Conservation (phyloP, 2,113 vertebrate genomes). For the Crocuta crocuta region DNA sequence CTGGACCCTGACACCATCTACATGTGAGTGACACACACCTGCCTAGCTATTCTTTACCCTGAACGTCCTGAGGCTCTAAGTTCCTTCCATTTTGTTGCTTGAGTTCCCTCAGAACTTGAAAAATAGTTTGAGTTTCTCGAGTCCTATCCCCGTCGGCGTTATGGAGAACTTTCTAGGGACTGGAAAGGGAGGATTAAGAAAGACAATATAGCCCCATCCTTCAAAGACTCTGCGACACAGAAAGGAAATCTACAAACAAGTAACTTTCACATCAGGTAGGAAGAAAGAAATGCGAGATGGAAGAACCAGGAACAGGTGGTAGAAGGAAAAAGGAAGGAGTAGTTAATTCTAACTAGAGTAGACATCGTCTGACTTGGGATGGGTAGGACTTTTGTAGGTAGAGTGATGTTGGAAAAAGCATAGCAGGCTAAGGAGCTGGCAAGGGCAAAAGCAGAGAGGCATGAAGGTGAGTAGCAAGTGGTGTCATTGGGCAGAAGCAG, state of each 20-base stretch:
- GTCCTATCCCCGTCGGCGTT: background rate
- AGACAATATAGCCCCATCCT: background rate
- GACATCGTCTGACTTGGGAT: background rate
- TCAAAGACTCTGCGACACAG: background rate
- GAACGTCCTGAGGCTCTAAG: background rate
- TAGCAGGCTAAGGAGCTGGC: background rate
- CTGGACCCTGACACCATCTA: conserved; percentile 97
- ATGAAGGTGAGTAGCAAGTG: accelerated
- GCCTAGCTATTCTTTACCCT: accelerated
- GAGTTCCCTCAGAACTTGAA: background rate
- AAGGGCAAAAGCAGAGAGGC: background rate
- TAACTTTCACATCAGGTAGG: background rate
- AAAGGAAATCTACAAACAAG: background rate
- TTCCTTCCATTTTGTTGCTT: background rate
- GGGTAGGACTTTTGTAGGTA: background rate
- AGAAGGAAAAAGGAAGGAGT: background rate
- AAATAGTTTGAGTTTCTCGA: background rate
- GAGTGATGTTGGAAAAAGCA: background rate
- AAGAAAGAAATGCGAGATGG: background rate
- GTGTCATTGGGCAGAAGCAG: accelerated
- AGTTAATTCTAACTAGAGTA: background rate
- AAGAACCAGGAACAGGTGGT: background rate
- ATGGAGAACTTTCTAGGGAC: background rate
- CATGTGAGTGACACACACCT: conserved; percentile 90
- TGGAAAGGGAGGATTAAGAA: background rate